These are phyloP conservation scores for Strigamia transsilvanica DNA, from an alignment of 2,888 invertebrate species.

Conservation along the genomic window DNA sequence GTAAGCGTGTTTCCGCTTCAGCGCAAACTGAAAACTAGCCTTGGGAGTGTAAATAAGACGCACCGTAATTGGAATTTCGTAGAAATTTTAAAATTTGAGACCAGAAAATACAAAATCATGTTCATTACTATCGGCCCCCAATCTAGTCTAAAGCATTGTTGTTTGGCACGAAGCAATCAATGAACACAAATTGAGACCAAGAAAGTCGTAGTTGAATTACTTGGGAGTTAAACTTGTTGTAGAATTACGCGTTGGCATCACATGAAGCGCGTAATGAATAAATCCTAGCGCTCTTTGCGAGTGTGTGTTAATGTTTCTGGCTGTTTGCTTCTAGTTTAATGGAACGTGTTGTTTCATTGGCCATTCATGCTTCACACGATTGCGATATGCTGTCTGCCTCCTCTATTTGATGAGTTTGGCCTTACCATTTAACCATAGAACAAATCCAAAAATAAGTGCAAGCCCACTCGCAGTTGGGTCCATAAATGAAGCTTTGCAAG, in stretches of 20 bases:
- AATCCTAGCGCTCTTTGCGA: conserved; percentile 6
- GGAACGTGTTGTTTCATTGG: conserved; percentile 30
- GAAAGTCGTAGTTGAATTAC: not conserved
- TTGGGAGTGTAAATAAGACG: too few relatives aligned
- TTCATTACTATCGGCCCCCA: too few relatives aligned
- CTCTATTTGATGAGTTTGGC: conserved; percentile 21
- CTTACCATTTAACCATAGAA: not conserved
- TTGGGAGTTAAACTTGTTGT: conserved; percentile 1
- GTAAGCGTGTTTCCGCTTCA: too few relatives aligned
- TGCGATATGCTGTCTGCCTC: conserved; percentile 18
- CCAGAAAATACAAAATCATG: too few relatives aligned
- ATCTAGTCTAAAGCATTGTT: too few relatives aligned
- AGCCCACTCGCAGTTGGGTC: not conserved
- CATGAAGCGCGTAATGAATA: conserved; percentile 26
- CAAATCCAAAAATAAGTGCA: conserved; percentile 14
- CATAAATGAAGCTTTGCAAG: not conserved
- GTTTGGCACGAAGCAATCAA: not conserved
- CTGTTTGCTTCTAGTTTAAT: conserved; percentile 30
- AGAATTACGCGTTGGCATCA: conserved; percentile 6
- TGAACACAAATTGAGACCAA: not conserved
- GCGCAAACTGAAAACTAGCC: too few relatives aligned
- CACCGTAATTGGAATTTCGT: too few relatives aligned
- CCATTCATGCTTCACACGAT: conserved; percentile 21
- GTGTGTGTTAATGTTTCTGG: conserved; percentile 28
- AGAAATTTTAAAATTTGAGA: too few relatives aligned